Base-by-base conservation (phyloP, 2,797 vertebrate species). In the Mormyrops attenuatus region DNA sequence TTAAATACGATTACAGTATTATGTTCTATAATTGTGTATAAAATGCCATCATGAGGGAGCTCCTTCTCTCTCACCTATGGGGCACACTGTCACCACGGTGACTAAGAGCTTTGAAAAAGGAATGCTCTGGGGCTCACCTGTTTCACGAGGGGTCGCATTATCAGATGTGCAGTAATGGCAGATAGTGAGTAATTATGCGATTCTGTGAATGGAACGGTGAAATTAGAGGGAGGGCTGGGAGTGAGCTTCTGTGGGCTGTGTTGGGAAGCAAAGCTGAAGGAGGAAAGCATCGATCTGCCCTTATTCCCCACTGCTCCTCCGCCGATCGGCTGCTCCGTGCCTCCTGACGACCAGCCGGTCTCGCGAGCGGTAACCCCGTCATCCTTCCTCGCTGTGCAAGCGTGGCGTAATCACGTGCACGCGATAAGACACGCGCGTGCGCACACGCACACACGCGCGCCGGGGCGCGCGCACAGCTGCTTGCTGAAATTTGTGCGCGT, bases 161-260 rank as follows among this genome's bases (percentile, higher is more conserved):
- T 85, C 82, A 50, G 47, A 50, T 85, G 41, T 85, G 20, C 82
- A 85, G 47, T 85, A 85, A 85, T 49, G 82, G 41, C 82, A 22
- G 82, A 26, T 50, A 44, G 47, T 26, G n/a, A 44, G 8, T 49
- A 50, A 85, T 85, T 85, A 50, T 85, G 82, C 20, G 82, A 50
- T 50, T 85, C 47, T 13, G n/a, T 50, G 47, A 50, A 85, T 85
- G 82, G 20, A 85, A 50, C 82, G 20, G 38, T 85, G n/a, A 85
- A 49, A 85, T 85, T 85, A 85, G 44, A 85, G 41, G 47, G 82
- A 20, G 41, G 44, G 82, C 6, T 44, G 41, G 20, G 11, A n/a
- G 47, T 49, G 47, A 11, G 82, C 4, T 11, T 49, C 22, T 49
- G 41, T 50, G 47, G 47, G 17, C 1, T 41, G 38, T 50, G 3